Evolutionary conservation across 2,113 vertebrate genomes (phyloP).

Genomic region (Gopherus flavomarginatus): DNA sequence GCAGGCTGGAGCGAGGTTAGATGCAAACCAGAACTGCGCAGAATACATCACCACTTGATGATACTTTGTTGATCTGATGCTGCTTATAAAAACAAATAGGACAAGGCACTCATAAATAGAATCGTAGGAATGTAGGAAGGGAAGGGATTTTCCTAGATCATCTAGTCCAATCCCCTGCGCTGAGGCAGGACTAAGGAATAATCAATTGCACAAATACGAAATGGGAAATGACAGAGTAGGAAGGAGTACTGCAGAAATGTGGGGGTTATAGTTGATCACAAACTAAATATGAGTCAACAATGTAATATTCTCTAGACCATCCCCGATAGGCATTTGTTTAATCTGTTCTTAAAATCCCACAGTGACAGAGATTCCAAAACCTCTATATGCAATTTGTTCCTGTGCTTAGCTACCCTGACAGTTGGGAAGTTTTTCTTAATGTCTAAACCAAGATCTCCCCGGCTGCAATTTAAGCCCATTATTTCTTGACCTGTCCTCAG

Average conservation of each 20-base stretch:
- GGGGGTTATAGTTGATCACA: not conserved
- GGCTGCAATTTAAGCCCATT: not conserved
- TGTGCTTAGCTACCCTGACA: not conserved
- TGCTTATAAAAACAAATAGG: not conserved
- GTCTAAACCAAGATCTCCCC: not conserved
- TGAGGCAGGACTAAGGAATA: not conserved
- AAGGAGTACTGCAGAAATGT: not conserved
- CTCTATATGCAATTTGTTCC: not conserved
- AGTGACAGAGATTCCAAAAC: not conserved
- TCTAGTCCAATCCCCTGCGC: not conserved
- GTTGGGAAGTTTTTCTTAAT: not conserved
- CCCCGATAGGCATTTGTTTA: not conserved
- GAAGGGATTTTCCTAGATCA: not conserved
- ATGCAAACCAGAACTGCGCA: not conserved
- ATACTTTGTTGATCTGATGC: constrained; percentile 3
- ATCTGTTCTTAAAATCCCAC: not conserved
- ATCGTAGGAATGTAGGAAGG: not conserved
- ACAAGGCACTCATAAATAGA: not conserved
- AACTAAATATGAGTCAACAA: not conserved
- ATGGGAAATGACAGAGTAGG: not conserved
- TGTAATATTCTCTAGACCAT: not conserved
- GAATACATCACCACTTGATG: not conserved
- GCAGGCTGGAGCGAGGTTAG: not conserved
- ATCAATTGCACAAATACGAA: not conserved
- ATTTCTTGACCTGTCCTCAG: not conserved